Base-by-base conservation (phyloP, 1,140 invertebrate genomes). In the Camponotus pennsylvanicus region DNA sequence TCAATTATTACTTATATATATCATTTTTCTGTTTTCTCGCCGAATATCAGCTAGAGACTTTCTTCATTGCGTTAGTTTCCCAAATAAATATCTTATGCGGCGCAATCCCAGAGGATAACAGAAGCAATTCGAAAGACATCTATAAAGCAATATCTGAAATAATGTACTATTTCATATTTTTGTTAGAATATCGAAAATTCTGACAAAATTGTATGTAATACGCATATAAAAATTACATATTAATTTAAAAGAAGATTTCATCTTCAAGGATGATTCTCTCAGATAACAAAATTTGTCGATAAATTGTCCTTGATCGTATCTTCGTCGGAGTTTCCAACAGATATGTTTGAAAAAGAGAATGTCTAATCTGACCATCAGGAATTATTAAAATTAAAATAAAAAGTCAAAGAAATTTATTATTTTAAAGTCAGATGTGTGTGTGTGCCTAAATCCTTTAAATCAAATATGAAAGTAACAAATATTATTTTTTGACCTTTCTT, bases 81-180 rank as follows among this genome's bases (percentile, higher is more conserved):
- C 27, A 13, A 8, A 15, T 80, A 79, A 67, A 55, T 67, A 69
- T 80, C 7, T 5, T 21, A 32, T 34, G 13, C 34, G 45, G 37
- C n/a, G 45, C 49, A 80, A 59, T 80, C 37, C 42, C 45, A 34
- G n/a, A 80, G 21, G 64, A 69, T 79, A 79, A 79, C 49, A 45
- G 49, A n/a, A 13, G 21, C 45, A 69, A 80, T 80, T 69, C 63
- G 15, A 69, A 57, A n/a, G 45, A 15, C 5, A 18, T 18, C 45
- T 34, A 40, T 79, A n/a, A 55, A 13, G 45, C 34, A 69, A 69
- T 64, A 79, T 79, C 63, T 69, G 49, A 70, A 80, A 64, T 70
- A 57, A 80, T 52, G 32, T 57, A 57, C n/a, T 66, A 21, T 42
- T 27, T 1, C 8, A 34, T 70, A 70, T 70, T 32, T 21, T 21